phyloP scores from a whole-genome alignment of 2,113 vertebrate genomes.

The Ornithorhynchus anatinus region DNA sequence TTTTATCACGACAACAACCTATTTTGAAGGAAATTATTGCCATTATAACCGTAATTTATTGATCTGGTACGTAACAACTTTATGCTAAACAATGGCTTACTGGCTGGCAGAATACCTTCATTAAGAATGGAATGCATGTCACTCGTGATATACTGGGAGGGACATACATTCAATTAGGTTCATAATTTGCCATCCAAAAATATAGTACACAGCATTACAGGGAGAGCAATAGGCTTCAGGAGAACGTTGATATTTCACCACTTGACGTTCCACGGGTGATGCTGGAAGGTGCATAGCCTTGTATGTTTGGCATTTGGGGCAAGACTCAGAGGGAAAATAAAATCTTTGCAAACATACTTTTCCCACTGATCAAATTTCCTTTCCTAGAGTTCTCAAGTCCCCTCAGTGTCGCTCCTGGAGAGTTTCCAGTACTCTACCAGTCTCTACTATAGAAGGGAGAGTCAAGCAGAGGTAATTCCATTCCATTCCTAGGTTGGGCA shows the following conservation, averaged over 20 bases:
- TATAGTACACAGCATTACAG: not conserved
- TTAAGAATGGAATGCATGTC: not conserved
- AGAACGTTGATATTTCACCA: not conserved
- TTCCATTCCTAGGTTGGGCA: too few relatives aligned
- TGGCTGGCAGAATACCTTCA: slow-evolving; percentile 4
- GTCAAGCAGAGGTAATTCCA: too few relatives aligned
- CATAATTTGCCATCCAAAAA: not conserved
- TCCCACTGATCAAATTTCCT: not conserved
- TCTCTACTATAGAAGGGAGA: too few relatives aligned
- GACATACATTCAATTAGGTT: not conserved
- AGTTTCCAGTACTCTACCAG: too few relatives aligned
- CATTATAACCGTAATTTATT: slow-evolving; percentile 39
- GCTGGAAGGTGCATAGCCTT: not conserved
- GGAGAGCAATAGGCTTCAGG: not conserved
- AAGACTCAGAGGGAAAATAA: not conserved
- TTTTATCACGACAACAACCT: slow-evolving; percentile 44
- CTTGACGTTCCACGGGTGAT: not conserved
- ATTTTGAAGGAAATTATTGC: slow-evolving; percentile 51
- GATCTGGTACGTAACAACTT: slow-evolving; percentile 23
- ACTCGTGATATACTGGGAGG: not conserved
- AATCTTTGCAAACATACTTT: not conserved
- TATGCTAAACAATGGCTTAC: slow-evolving; percentile 30
- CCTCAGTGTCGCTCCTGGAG: too few relatives aligned
- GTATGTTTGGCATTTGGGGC: not conserved
- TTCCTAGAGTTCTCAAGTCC: too few relatives aligned